A percentile compares a stretch with the other conserved stretches of the same genome.
phyloP scores from a whole-genome alignment of 2,797 vertebrate species.

The Eutrigla gurnardus region DNA sequence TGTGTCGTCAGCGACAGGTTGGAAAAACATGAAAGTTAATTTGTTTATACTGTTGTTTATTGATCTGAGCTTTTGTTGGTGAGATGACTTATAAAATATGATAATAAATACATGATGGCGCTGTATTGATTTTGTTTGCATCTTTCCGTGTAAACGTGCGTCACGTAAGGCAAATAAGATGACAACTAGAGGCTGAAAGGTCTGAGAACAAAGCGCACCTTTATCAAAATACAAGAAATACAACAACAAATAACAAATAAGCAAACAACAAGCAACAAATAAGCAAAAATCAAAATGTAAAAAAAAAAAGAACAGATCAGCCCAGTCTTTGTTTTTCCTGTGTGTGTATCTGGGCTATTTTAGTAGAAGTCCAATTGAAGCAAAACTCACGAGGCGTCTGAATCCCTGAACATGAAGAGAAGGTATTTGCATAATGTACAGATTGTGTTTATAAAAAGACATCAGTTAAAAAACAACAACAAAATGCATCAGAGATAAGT shows the following conservation, averaged over 20 bases:
- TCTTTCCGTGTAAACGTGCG: background rate
- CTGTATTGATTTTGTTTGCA: conserved; percentile 10
- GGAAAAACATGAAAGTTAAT: conserved; percentile 13
- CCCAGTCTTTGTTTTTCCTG: conserved; percentile 41
- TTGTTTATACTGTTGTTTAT: conserved; percentile 19
- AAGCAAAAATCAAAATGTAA: conserved; percentile 59
- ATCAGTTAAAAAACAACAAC: conserved; percentile 19
- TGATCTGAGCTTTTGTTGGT: conserved; percentile 14
- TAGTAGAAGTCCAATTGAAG: conserved; percentile 28
- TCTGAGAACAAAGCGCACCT: conserved; percentile 66
- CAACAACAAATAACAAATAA: conserved; percentile 57
- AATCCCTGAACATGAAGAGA: conserved; percentile 66
- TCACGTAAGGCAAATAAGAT: conserved; percentile 23
- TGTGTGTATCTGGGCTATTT: conserved; percentile 37
- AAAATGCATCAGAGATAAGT: conserved; percentile 42
- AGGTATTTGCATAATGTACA: conserved; percentile 35
- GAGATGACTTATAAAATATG: conserved; percentile 30
- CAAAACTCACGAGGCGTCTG: conserved; percentile 39
- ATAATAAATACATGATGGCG: conserved; percentile 1
- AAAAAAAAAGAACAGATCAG: conserved; percentile 42
- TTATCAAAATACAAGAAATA: conserved; percentile 77
- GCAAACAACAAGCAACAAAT: conserved; percentile 57
- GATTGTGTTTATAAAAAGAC: conserved; percentile 25
- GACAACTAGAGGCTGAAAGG: conserved; percentile 24
- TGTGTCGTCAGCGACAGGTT: conserved; percentile 17